Evolutionary conservation across 2,888 invertebrate genomes (phyloP).

Genomic region (Diplolepis rosae): DNA sequence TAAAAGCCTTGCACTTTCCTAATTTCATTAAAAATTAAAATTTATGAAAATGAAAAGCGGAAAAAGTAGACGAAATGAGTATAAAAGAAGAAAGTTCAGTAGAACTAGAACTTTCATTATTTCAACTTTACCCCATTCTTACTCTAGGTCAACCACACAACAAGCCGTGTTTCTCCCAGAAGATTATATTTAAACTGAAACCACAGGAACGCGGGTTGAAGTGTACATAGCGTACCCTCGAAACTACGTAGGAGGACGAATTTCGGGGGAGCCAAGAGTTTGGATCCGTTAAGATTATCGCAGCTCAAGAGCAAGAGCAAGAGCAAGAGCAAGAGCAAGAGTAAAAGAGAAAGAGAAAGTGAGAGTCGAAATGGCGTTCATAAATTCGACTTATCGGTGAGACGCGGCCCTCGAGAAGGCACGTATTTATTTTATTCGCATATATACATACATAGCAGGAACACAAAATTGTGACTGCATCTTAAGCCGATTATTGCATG

Average conservation of each 20-base stretch:
- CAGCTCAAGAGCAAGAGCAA: conserved; percentile 32
- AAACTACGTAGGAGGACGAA: conserved; percentile 19
- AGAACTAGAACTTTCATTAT: neutral
- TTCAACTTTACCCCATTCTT: neutral
- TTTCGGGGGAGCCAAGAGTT: conserved; percentile 14
- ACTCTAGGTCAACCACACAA: conserved; percentile 7
- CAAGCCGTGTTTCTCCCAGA: neutral
- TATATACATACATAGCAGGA: conserved; percentile 49
- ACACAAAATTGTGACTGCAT: conserved; percentile 65
- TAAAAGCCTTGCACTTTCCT: too few species aligned
- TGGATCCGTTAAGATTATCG: conserved; percentile 40
- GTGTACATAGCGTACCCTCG: neutral
- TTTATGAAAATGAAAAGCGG: neutral
- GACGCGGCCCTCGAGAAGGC: conserved; percentile 46
- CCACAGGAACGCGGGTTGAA: conserved; percentile 13
- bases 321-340: too few species aligned
- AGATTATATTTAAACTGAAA: conserved; percentile 28
- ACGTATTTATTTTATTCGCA: conserved; percentile 43
- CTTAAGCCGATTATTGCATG: conserved; percentile 69
- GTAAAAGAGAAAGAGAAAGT: conserved; percentile 34
- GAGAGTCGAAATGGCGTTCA: conserved; percentile 55
- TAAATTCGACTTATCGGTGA: conserved; percentile 67
- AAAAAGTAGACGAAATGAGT: neutral
- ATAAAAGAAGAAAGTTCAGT: neutral
- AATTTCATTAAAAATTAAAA: neutral